Conservation (phyloP, 2,888 invertebrate species). For the Athalia circularis region DNA sequence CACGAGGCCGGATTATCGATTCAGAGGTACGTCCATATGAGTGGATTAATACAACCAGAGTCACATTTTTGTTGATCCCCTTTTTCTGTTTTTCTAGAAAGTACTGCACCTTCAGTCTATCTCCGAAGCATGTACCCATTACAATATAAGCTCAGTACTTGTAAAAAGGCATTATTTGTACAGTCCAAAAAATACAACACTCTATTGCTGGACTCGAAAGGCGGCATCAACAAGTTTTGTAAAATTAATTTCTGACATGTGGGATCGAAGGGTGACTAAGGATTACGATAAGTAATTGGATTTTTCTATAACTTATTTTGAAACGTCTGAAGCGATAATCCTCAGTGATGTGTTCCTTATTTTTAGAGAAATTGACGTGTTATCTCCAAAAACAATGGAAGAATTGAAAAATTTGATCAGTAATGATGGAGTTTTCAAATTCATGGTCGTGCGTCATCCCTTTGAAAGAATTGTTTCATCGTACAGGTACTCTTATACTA, state of each 20-base stretch:
- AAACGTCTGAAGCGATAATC: neutral
- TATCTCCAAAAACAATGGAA: conserved; percentile 60
- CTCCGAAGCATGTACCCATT: conserved; percentile 61
- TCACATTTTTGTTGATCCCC: neutral
- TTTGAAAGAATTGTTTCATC: conserved; percentile 72
- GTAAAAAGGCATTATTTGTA: conserved; percentile 65
- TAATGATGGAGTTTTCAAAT: conserved; percentile 63
- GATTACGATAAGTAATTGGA: conserved; percentile 66
- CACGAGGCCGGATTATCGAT: neutral
- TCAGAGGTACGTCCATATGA: neutral
- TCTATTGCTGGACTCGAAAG: conserved; percentile 73
- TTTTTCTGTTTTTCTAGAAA: neutral
- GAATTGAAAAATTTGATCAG: conserved; percentile 57
- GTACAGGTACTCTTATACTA: conserved; percentile 61
- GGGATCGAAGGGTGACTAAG: conserved; percentile 54
- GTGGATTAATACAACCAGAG: neutral
- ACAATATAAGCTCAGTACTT: conserved; percentile 63
- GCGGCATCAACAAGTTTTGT: conserved; percentile 71
- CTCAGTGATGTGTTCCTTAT: conserved; percentile 4
- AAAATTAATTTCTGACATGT: conserved; percentile 68
- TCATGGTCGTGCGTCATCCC: conserved; percentile 70
- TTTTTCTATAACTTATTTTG: conserved; percentile 27
- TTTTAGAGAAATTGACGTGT: conserved; percentile 63
- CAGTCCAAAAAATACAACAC: conserved; percentile 58
- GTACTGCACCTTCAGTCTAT: conserved; percentile 55